These are phyloP conservation scores for Cygnus buccinator DNA, from an alignment of 2,113 vertebrate species.

Conservation along the genomic window DNA sequence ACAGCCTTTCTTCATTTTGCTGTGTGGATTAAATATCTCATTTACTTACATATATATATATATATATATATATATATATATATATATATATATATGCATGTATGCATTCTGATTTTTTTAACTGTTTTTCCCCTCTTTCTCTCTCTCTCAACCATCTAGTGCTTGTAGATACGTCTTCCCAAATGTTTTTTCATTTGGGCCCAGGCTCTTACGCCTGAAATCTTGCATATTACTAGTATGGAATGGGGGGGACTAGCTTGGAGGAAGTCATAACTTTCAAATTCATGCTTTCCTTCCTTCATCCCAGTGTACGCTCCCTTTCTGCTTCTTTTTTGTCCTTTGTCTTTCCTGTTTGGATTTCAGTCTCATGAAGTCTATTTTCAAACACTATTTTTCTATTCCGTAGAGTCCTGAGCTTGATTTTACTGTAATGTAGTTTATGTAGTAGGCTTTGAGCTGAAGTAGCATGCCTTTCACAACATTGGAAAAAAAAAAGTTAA, in stretches of 20 bases:
- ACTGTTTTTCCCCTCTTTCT: fast-evolving
- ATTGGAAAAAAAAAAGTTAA: not conserved
- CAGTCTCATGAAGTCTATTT: not conserved
- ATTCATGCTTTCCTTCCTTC: not conserved
- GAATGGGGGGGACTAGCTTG: fast-evolving
- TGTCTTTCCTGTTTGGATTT: not conserved
- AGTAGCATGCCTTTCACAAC: not conserved
- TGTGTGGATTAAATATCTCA: not conserved
- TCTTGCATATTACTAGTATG: not conserved
- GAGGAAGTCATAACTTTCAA: not conserved
- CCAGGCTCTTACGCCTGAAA: not conserved
- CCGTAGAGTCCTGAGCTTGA: not conserved
- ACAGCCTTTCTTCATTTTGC: not conserved
- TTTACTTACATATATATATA: not conserved
- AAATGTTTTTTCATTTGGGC: not conserved
- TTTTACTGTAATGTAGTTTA: not conserved
- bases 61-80: not conserved
- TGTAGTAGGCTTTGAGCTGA: not conserved
- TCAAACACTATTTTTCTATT: not conserved
- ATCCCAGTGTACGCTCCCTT: not conserved
- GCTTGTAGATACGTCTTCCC: not conserved
- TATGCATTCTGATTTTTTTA: not conserved
- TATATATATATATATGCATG: fast-evolving
- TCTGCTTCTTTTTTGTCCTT: not conserved
- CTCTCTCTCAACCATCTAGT: fast-evolving